phyloP scores from a whole-genome alignment of 1,140 invertebrate genomes.

The Pollicipes pollicipes region DNA sequence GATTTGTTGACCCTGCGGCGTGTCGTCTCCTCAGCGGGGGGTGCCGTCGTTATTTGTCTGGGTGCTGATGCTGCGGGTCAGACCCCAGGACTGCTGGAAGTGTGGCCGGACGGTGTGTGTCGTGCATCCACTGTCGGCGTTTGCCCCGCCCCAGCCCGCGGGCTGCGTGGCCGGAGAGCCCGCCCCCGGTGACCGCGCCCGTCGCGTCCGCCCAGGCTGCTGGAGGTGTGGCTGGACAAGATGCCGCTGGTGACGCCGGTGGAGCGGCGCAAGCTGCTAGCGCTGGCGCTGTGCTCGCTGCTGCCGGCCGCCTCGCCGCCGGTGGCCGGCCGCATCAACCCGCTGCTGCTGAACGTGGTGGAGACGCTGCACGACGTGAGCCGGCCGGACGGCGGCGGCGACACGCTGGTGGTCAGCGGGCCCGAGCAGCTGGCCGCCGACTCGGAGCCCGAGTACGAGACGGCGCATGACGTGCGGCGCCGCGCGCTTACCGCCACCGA shows the following conservation, averaged over 20 bases:
- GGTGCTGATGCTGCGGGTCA: too few relatives aligned
- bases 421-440: slow-evolving; percentile 13
- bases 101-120: too few relatives aligned
- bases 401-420: slow-evolving; percentile 20
- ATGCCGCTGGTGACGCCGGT: slow-evolving; percentile 55
- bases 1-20: too few relatives aligned
- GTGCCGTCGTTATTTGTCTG: too few relatives aligned
- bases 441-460: slow-evolving; percentile 14
- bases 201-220: slow-evolving; percentile 45
- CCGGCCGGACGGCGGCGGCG: slow-evolving; percentile 45
- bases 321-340: slow-evolving; percentile 49
- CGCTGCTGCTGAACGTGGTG: slow-evolving; percentile 54
- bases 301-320: slow-evolving; percentile 26
- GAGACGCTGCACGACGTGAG: slow-evolving; percentile 74
- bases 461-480: slow-evolving; percentile 28
- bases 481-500: slow-evolving; percentile 41
- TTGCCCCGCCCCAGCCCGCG: too few relatives aligned
- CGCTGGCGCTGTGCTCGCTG: slow-evolving; percentile 51
- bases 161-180: too few relatives aligned
- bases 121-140: too few relatives aligned
- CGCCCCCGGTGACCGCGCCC: too few relatives aligned
- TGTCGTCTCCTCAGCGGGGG: too few relatives aligned
- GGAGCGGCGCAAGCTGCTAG: slow-evolving; percentile 61
- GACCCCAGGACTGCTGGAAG: too few relatives aligned
- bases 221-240: slow-evolving; percentile 59